Conservation (phyloP, 1,140 invertebrate species). For the Leguminivora glycinivorella region DNA sequence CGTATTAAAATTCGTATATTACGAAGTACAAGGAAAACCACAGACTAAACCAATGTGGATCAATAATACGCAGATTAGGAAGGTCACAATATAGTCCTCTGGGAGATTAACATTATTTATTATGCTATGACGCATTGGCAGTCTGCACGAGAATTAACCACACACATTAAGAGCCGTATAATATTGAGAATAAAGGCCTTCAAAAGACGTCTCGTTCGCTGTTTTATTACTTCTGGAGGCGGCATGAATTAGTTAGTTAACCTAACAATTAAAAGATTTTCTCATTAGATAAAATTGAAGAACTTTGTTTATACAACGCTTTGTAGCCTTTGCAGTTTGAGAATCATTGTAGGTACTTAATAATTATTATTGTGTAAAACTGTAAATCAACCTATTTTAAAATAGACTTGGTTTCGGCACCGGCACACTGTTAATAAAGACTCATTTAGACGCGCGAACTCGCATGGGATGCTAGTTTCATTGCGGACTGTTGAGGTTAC, state of each 20-base stretch:
- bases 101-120: neutral
- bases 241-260: neutral
- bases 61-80: neutral
- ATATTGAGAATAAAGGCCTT: neutral
- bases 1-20: neutral
- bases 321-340: neutral
- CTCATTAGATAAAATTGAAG: neutral
- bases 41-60: neutral
- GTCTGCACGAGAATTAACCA: neutral
- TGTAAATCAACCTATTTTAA: neutral
- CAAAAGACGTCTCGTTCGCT: neutral
- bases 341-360: neutral
- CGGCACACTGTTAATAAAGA: neutral
- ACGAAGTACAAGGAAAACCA: neutral
- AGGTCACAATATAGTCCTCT: neutral
- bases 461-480: too few species aligned
- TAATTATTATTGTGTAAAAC: conserved; percentile 1
- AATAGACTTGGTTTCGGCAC: neutral
- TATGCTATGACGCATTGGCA: neutral
- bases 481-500: too few species aligned
- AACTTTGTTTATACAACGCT: neutral
- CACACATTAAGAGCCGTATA: neutral
- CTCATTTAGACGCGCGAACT: too few species aligned
- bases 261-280: neutral
- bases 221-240: neutral